A percentile compares a stretch with the other conserved stretches of the same genome.
These are phyloP conservation scores for Acanthis flammea DNA, from an alignment of 2,797 vertebrate genomes.

Conservation along the genomic window DNA sequence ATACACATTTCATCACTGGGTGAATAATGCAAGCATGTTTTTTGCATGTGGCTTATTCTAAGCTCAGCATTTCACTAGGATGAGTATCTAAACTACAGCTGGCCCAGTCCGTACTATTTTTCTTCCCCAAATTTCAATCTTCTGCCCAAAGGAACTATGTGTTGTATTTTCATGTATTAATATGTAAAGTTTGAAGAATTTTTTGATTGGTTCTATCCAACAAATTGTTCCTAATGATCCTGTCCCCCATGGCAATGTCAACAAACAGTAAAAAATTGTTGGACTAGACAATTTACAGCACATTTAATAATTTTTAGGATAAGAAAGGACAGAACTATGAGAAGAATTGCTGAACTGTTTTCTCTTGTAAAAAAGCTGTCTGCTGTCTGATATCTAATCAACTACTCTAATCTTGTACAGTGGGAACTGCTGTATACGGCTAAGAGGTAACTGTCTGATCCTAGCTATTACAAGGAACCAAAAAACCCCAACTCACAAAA, in stretches of 20 bases:
- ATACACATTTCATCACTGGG: neutral
- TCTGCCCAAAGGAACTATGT: neutral
- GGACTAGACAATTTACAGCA: neutral
- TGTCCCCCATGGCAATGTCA: neutral
- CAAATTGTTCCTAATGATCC: neutral
- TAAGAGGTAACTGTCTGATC: neutral
- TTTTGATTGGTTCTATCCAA: neutral
- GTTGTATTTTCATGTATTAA: neutral
- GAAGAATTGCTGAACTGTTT: neutral
- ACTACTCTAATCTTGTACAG: neutral
- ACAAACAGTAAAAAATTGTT: neutral
- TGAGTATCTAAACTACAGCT: neutral
- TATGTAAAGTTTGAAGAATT: neutral
- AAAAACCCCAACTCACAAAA: neutral
- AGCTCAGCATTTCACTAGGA: neutral
- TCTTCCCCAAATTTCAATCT: neutral
- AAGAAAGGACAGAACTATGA: neutral
- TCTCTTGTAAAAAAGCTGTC: neutral
- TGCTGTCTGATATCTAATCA: neutral
- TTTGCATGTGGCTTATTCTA: neutral
- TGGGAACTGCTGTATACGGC: neutral
- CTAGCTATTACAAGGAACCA: neutral
- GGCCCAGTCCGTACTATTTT: neutral
- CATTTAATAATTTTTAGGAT: neutral
- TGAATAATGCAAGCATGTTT: neutral